Percentiles rank a stretch among this genome's conserved stretches.
Evolutionary conservation across 2,888 invertebrate genomes (phyloP).

Genomic region (Hyposoter dolosus): DNA sequence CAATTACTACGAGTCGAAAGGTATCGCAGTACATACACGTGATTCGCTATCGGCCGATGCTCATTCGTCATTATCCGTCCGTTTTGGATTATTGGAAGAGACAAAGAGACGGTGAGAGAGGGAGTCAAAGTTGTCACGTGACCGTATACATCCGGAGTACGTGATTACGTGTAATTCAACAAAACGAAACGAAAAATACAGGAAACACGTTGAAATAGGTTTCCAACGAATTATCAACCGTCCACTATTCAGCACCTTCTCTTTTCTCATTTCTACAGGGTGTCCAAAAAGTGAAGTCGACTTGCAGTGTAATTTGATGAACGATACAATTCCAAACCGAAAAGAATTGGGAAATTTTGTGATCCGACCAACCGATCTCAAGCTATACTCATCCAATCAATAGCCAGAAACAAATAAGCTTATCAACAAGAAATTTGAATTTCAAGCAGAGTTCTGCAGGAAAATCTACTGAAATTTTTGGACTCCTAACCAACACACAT

Average conservation of each 20-base stretch:
- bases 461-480: not conserved
- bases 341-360: not conserved
- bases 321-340: not conserved
- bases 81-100: not conserved
- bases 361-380: not conserved
- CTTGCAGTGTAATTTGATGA: not conserved
- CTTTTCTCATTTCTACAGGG: not conserved
- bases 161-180: not conserved
- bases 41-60: constrained; percentile 3
- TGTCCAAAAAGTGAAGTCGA: not conserved
- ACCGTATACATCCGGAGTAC: too few relatives aligned
- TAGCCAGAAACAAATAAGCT: not conserved
- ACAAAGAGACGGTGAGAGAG: not conserved
- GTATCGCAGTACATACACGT: not conserved
- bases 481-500: not conserved
- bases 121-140: not conserved
- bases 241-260: not conserved
- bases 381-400: not conserved
- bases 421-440: not conserved
- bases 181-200: not conserved
- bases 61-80: not conserved
- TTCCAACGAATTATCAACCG: constrained; percentile 11
- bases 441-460: not conserved
- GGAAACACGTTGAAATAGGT: constrained; percentile 15
- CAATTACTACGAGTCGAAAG: not conserved